These are phyloP conservation scores for Ptilorrhoa leucosticta DNA, from an alignment of 2,113 vertebrate species.

Conservation along the genomic window DNA sequence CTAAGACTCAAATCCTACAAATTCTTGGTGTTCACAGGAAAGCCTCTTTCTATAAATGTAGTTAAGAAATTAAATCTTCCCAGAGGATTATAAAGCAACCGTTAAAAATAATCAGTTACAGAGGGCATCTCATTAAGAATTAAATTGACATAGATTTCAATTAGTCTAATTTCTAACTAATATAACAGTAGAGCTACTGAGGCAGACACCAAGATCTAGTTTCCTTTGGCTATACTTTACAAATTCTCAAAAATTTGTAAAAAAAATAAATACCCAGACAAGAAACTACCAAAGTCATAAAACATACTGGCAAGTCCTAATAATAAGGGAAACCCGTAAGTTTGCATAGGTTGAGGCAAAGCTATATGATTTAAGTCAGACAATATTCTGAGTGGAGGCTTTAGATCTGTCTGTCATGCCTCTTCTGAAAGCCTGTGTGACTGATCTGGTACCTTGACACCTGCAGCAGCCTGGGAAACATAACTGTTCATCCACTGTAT, in stretches of 20 bases:
- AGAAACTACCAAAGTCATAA: not conserved
- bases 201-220: not conserved
- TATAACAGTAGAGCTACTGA: not conserved
- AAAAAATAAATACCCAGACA: not conserved
- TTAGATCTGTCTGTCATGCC: not conserved
- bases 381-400: not conserved
- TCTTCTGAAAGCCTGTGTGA: not conserved
- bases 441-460: not conserved
- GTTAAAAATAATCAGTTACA: slow-evolving; percentile 9
- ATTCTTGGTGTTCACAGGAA: not conserved
- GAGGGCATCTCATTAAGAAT: not conserved
- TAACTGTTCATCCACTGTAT: not conserved
- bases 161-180: slow-evolving; percentile 17
- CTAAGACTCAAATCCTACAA: not conserved
- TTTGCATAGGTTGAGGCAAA: not conserved
- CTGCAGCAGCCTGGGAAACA: not conserved
- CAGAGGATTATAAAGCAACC: not conserved
- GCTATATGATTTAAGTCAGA: not conserved
- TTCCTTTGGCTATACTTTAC: not conserved
- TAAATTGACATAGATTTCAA: not conserved
- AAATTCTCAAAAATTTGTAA: not conserved
- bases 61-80: slow-evolving; percentile 5
- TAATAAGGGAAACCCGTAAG: not conserved
- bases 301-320: not conserved
- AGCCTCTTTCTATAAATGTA: not conserved